A percentile compares a stretch with the other conserved stretches of the same genome.
Conservation (phyloP, 2,888 invertebrate genomes). For the Macrophya alboannulata region DNA sequence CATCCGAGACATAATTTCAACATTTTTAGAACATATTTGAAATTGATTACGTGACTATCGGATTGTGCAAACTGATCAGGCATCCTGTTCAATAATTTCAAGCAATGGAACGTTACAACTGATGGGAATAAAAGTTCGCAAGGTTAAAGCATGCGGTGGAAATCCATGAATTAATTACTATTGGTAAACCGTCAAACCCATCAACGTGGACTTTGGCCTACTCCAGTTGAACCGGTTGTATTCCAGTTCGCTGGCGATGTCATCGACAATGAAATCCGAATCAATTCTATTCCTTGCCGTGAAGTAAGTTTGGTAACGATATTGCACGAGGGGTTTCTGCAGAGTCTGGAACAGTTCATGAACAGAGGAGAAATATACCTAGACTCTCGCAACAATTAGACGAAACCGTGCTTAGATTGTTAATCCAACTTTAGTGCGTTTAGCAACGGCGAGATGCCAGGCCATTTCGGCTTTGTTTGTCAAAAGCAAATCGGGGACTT, state of each 20-base stretch:
- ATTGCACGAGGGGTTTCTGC: neutral
- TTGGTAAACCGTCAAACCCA: slow-evolving; percentile 45
- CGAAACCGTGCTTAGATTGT: slow-evolving; percentile 15
- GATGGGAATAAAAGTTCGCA: neutral
- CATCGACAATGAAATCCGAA: slow-evolving; percentile 44
- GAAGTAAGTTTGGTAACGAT: slow-evolving; percentile 10
- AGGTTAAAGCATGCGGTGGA: neutral
- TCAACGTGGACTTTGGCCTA: slow-evolving; percentile 39
- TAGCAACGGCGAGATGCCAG: neutral
- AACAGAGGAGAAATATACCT: neutral
- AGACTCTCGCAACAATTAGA: neutral
- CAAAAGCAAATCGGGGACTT: slow-evolving; percentile 7
- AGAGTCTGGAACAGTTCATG: neutral
- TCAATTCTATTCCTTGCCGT: slow-evolving; percentile 27
- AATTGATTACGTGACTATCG: neutral
- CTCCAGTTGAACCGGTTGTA: slow-evolving; percentile 10
- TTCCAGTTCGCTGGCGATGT: slow-evolving; percentile 21
- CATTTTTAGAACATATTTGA: neutral
- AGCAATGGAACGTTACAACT: neutral
- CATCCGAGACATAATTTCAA: neutral
- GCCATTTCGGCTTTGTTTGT: neutral
- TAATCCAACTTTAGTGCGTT: neutral
- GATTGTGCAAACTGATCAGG: neutral
- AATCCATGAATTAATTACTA: slow-evolving; percentile 43
- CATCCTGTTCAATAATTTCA: neutral